phyloP scores from a whole-genome alignment of 2,113 vertebrate genomes.

The Carettochelys insculpta region DNA sequence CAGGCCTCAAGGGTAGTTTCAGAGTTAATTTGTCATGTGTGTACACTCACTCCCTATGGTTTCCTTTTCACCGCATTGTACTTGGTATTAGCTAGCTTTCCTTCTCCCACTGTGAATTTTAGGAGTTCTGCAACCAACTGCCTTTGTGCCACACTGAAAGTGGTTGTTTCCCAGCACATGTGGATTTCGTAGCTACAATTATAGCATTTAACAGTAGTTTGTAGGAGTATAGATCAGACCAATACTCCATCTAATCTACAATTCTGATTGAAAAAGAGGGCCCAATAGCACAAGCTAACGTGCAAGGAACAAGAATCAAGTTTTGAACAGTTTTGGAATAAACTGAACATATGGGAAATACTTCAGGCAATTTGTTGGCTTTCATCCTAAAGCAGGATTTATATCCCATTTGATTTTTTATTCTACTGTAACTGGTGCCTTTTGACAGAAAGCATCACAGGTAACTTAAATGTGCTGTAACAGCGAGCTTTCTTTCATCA shows the following conservation, averaged over 20 bases:
- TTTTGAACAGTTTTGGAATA: not conserved
- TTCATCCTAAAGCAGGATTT: conserved; percentile 22
- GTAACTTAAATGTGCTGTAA: not conserved
- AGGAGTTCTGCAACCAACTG: rapidly evolving
- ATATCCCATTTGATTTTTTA: not conserved
- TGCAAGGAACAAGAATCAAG: not conserved
- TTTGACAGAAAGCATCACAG: not conserved
- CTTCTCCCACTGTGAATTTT: not conserved
- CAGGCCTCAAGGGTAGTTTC: not conserved
- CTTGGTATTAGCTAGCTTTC: no score
- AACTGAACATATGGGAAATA: not conserved
- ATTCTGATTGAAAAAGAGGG: not conserved
- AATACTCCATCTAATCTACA: not conserved
- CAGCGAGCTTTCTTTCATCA: conserved; percentile 6
- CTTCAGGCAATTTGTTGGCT: not conserved
- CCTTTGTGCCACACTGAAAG: not conserved
- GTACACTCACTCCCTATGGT: not conserved
- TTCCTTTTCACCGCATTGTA: not conserved
- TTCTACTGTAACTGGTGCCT: not conserved
- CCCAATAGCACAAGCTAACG: not conserved
- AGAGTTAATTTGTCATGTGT: not conserved
- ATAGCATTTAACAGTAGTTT: not conserved
- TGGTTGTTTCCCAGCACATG: not conserved
- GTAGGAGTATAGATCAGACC: not conserved
- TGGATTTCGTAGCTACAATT: not conserved